Evolutionary conservation across 2,113 vertebrate genomes (phyloP).

Genomic region (Corvus cornix): DNA sequence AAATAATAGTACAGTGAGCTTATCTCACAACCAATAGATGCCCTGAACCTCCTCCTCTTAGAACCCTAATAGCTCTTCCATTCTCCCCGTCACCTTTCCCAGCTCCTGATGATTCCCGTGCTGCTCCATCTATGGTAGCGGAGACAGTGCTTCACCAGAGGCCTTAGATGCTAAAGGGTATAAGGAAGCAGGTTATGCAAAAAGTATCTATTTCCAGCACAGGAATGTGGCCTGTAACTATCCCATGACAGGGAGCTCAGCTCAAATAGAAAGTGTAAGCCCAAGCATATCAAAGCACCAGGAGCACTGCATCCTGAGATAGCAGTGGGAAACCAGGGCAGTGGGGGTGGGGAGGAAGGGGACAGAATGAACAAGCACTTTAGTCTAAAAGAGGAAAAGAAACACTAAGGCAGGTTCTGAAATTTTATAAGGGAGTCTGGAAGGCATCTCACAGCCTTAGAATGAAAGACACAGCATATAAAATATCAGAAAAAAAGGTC

Average conservation of each 20-base stretch:
- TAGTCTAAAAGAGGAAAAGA: constrained; percentile 1
- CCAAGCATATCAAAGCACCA: constrained; percentile 23
- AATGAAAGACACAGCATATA: not conserved
- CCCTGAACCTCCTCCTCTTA: not conserved
- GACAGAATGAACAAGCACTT: not conserved
- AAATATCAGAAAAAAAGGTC: not conserved
- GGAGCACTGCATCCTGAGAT: constrained; percentile 12
- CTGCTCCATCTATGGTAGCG: not conserved
- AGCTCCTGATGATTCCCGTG: not conserved
- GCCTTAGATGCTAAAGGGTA: constrained; percentile 30
- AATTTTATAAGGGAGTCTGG: not conserved
- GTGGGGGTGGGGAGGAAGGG: not conserved
- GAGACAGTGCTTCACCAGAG: not conserved
- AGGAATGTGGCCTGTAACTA: constrained; percentile 49
- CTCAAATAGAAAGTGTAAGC: constrained; percentile 54
- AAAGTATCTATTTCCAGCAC: constrained; percentile 58
- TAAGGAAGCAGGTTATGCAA: constrained; percentile 49
- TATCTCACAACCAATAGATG: not conserved
- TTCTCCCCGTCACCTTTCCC: not conserved
- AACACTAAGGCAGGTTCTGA: not conserved
- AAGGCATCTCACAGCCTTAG: not conserved
- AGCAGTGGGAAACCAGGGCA: not conserved
- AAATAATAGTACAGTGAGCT: not conserved
- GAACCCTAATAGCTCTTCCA: not conserved
- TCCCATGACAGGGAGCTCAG: constrained; percentile 51